Conservation (phyloP, 2,888 invertebrate species). For the Eristalis intricaria region DNA sequence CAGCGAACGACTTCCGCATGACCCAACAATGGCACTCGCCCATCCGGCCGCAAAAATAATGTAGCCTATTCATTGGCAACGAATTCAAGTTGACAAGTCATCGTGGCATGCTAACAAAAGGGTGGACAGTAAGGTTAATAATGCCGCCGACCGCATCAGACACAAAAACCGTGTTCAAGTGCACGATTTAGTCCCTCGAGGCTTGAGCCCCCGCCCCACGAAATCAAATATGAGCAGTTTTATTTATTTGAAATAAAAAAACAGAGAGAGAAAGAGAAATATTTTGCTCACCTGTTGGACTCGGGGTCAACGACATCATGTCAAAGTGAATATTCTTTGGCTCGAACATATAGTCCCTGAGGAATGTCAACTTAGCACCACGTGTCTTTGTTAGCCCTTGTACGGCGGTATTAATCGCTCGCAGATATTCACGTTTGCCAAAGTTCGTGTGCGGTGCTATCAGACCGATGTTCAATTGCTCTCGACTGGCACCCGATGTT, state of each 20-base stretch:
- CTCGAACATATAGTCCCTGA: conserved; percentile 85
- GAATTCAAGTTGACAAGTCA: neutral
- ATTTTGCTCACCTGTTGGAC: conserved; percentile 87
- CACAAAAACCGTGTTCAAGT: neutral
- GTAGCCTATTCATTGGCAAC: neutral
- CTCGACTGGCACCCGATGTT: conserved; percentile 77
- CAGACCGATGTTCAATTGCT: conserved; percentile 80
- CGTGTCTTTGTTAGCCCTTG: conserved; percentile 83
- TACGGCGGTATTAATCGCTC: conserved; percentile 86
- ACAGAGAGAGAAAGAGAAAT: conserved; percentile 6
- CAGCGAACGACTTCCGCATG: neutral
- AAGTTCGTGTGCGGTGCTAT: conserved; percentile 82
- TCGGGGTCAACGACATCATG: conserved; percentile 88
- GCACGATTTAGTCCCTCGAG: neutral
- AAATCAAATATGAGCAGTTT: neutral
- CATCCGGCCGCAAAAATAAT: neutral
- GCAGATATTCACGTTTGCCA: conserved; percentile 85
- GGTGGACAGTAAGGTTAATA: neutral
- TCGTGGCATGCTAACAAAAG: neutral
- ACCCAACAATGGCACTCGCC: neutral
- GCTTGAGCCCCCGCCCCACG: neutral
- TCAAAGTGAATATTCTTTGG: conserved; percentile 85
- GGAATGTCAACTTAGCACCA: conserved; percentile 84
- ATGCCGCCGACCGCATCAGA: neutral
- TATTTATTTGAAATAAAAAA: neutral